Base-by-base conservation (phyloP, 2,797 vertebrate species). In the Melanotaenia boesemani region DNA sequence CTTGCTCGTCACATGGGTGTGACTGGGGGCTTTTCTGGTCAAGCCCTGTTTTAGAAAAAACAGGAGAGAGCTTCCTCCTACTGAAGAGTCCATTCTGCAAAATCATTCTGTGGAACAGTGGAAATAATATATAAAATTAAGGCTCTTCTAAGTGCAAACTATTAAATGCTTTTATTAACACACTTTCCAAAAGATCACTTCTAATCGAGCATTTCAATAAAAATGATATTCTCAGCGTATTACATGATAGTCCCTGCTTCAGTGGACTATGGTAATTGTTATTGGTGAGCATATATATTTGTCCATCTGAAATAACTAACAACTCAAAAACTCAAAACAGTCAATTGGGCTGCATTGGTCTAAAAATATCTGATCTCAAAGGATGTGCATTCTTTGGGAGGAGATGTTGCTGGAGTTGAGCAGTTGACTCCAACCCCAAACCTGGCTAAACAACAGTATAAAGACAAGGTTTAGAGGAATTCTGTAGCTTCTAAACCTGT, bases 1-100 rank as follows among this genome's bases (percentile, higher is more conserved):
- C 63, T 74, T 34, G 68, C 58, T 75, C 71, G 13, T 78, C 70
- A 1, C 6, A 41, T 72, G 82, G 87, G 85, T 66, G 89, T 83
- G 80, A 80, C 85, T 28, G 66, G 58, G 67, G 72, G 76, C 26
- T 72, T 79, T 81, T 59, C 77, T 65, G 57, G 70, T 79, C 72
- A 78, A 67, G 55, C 57, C 63, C 65, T 5, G 55, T 74, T 46
- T 72, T 50, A 68, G 18, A 0, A 60, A 24, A 36, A 70, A 39
- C 54, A 18, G 24, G 54, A 66, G 78, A 61, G 55, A 67, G 41
- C 24, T 6, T 61, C 76, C 68, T 77, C 72, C 76, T 70, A 76
- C 63, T 61, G 7, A 61, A 68, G 46, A 61, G 5, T 13, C 54
- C 65, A 34, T 65, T 65, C 57, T 56, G 56, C 9, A 64, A 41